A percentile compares a stretch with the other conserved stretches of the same genome.
Conservation (phyloP, 1,140 invertebrate genomes). For the Dendroctonus valens region DNA sequence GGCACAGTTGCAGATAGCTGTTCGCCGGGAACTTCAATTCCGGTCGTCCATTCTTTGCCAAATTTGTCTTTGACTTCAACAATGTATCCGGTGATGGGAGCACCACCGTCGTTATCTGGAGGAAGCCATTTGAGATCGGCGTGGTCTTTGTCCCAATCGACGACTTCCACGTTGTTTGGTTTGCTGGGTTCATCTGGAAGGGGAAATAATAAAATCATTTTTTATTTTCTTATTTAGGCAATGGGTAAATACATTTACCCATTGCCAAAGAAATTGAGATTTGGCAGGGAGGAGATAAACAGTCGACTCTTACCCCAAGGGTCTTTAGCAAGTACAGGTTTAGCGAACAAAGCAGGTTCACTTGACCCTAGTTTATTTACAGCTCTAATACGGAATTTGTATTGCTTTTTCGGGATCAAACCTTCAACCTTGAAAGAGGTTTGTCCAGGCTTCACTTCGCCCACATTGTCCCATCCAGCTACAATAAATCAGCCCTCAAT, state of each 20-base stretch:
- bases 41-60: slow-evolving; percentile 82
- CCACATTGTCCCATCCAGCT: slow-evolving; percentile 83
- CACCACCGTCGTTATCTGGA: slow-evolving; percentile 88
- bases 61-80: slow-evolving; percentile 95
- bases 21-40: slow-evolving; percentile 77
- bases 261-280: neutral
- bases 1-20: slow-evolving; percentile 74
- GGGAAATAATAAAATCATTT: neutral
- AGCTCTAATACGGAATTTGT: slow-evolving; percentile 93
- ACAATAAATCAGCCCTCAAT: slow-evolving; percentile 34
- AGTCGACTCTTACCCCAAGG: slow-evolving; percentile 78
- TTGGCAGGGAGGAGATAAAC: too few relatives aligned
- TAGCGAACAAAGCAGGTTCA: slow-evolving; percentile 83
- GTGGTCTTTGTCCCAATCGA: slow-evolving; percentile 95
- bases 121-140: slow-evolving; percentile 90
- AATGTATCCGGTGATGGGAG: slow-evolving; percentile 91
- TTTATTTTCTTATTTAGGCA: neutral
- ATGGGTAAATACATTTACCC: neutral
- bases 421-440: slow-evolving; percentile 83
- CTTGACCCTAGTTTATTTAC: slow-evolving; percentile 88
- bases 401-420: slow-evolving; percentile 82
- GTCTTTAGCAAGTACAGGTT: slow-evolving; percentile 91
- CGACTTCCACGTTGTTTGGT: slow-evolving; percentile 84
- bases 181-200: slow-evolving; percentile 82
- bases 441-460: slow-evolving; percentile 66